Evolutionary conservation across 2,113 vertebrate species (phyloP), one percentile per base, ranked within the genome.

Genomic region (Triplophysa tibetana): DNA sequence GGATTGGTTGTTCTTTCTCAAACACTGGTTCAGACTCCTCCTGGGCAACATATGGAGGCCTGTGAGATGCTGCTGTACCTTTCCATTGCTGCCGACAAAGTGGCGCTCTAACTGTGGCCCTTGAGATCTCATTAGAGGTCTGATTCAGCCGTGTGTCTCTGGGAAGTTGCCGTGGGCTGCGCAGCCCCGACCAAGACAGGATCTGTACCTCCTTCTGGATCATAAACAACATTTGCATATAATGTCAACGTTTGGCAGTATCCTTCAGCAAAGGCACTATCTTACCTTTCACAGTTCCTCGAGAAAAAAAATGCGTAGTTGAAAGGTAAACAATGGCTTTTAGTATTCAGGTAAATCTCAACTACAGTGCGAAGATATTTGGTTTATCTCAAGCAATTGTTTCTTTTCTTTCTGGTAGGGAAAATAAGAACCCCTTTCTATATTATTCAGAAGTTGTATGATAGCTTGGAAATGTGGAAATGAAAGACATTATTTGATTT

Each of bases 61-160:
- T 90, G 88, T 67, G 81, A 91, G 88, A 91, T 85, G 88, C 84
- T 81, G 87, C 76, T 86, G 86, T 86, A 90, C 88, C 90, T 92
- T 88, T 90, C 91, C 85, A 85, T 87, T 90, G 90, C 89, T 89
- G 89, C 89, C 88, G 85, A 89, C 86, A 85, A 88, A 90, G 86
- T 85, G 89, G 83, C 74, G 75, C 82, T 73, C 87, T 89, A 89
- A 90, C 88, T 86, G 88, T 78, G 79, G 87, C 92, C 92, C 91
- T 84, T 83, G 92, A 93, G 91, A 94, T 91, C 92, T 93, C 89
- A 93, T 94, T 94, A 94, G 90, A 90, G 88, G 86, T 89, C 89
- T 90, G 90, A 83, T 90, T 90, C 89, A 89, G 89, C 89, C 91
- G 89, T 86, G 85, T 87, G 82, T 86, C 89, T 89, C 87, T 75